phyloP scores from a whole-genome alignment of 2,113 vertebrate species.

The Zeus faber region DNA sequence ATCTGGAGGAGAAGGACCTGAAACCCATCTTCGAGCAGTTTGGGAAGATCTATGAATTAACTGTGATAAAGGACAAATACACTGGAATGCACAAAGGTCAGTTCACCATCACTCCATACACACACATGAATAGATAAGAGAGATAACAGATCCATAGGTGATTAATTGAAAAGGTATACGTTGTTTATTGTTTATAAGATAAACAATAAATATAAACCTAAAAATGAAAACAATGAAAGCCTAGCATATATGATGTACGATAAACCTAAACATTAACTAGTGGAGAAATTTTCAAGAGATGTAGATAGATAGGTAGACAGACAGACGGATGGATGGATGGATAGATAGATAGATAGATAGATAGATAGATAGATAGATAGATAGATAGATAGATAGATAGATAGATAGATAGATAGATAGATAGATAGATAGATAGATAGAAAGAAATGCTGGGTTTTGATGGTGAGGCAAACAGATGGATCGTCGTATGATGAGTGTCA shows the following conservation, averaged over 20 bases:
- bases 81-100: conserved; percentile 98
- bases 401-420: not conserved
- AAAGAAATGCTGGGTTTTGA: not conserved
- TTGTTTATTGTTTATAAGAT: not conserved
- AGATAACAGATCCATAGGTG: not conserved
- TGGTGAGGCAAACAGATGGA: conserved; percentile 30
- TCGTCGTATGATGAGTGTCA: conserved; percentile 40
- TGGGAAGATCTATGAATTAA: conserved; percentile 93
- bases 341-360: not conserved
- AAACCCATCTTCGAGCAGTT: conserved; percentile 93
- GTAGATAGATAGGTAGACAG: too few species aligned
- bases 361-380: not conserved
- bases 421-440: conserved; percentile 1
- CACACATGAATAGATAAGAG: not conserved
- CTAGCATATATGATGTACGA: too few species aligned
- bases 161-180: not conserved
- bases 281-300: too few species aligned
- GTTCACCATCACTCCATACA: conserved; percentile 27
- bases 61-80: conserved; percentile 96
- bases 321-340: not conserved
- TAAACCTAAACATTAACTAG: too few species aligned
- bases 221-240: too few species aligned
- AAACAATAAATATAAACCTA: too few species aligned
- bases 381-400: not conserved
- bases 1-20: conserved; percentile 92